Evolutionary conservation across 64 coral and sea anemone species (phyloP).

Genomic region (Anthopleura sola): DNA sequence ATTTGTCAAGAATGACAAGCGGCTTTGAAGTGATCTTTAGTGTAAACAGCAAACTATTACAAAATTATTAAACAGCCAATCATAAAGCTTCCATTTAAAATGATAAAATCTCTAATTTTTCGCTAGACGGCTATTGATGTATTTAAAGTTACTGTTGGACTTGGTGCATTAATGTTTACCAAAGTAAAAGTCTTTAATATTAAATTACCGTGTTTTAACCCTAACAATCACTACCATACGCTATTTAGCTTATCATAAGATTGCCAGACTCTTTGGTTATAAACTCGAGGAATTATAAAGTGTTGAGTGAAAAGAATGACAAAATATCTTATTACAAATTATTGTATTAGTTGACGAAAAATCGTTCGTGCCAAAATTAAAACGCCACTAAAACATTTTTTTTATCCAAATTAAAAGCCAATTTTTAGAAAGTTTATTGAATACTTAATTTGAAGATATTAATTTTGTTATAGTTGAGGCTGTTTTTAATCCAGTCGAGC

Average conservation of each 20-base stretch:
- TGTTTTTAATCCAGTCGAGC: not conserved
- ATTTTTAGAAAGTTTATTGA: not conserved
- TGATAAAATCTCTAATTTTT: too few species aligned
- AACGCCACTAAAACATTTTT: not conserved
- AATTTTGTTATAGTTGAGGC: not conserved
- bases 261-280: not conserved
- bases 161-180: too few species aligned
- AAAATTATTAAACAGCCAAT: too few species aligned
- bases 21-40: too few species aligned
- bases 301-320: not conserved
- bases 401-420: not conserved
- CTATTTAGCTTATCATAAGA: not conserved
- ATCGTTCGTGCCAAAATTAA: not conserved
- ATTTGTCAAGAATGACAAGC: too few species aligned
- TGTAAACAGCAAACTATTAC: too few species aligned
- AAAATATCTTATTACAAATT: not conserved
- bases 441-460: too few species aligned
- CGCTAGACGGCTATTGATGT: too few species aligned
- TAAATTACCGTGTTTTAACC: too few species aligned
- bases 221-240: not conserved
- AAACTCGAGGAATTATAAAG: not conserved
- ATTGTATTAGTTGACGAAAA: not conserved
- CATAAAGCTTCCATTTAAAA: too few species aligned
- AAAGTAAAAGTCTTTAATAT: too few species aligned
- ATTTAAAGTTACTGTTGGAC: too few species aligned